phyloP scores from a whole-genome alignment of 2,888 invertebrate genomes.

The Trichopoda pennipes region DNA sequence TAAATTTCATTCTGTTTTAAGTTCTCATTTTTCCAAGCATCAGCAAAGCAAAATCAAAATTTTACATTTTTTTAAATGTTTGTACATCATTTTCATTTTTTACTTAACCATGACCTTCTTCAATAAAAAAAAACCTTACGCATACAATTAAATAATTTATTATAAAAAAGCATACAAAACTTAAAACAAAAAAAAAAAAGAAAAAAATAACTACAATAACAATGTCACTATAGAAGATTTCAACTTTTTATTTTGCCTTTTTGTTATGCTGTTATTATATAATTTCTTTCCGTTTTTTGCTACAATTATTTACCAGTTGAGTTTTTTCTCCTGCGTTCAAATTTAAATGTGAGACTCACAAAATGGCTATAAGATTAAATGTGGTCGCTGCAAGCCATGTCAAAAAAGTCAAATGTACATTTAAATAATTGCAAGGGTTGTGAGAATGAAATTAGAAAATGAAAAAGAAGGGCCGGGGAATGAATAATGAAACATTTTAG shows the following conservation, averaged over 20 bases:
- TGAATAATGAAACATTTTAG: neutral
- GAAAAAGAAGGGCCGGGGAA: neutral
- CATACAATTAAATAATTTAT: constrained; percentile 19
- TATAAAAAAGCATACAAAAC: neutral
- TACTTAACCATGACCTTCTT: constrained; percentile 65
- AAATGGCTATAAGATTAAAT: constrained; percentile 40
- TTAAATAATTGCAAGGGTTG: constrained; percentile 78
- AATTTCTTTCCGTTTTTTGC: constrained; percentile 6
- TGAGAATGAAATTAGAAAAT: constrained; percentile 6
- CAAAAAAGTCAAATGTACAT: constrained; percentile 78
- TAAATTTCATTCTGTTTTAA: constrained; percentile 18
- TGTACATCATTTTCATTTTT: constrained; percentile 1
- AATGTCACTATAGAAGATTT: constrained; percentile 52
- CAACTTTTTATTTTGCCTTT: constrained; percentile 28
- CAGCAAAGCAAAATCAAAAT: constrained; percentile 13
- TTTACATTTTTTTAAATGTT: constrained; percentile 19
- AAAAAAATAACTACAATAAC: constrained; percentile 16
- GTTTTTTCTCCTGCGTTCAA: neutral
- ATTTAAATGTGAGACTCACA: constrained; percentile 6
- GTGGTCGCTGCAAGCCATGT: constrained; percentile 39
- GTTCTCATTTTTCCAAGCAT: neutral
- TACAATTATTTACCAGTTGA: constrained; percentile 47
- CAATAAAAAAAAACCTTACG: constrained; percentile 36
- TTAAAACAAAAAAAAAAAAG: neutral
- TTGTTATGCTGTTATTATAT: constrained; percentile 13